A percentile compares a stretch with the other conserved stretches of the same genome.
Evolutionary conservation across 1,140 invertebrate genomes (phyloP).

Genomic region (Cydia splendana): DNA sequence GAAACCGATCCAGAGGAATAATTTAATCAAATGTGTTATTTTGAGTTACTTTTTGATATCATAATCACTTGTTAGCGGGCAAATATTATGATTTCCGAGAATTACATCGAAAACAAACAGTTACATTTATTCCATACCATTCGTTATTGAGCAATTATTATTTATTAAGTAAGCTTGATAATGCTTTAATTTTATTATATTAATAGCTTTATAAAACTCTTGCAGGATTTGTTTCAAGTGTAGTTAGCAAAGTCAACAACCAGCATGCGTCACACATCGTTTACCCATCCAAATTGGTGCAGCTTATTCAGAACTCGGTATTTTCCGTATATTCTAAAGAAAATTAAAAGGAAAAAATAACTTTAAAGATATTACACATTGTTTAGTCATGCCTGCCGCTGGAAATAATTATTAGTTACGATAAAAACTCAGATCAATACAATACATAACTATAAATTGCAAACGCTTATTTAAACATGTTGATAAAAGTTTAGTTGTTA

Average conservation of each 20-base stretch:
- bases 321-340: conserved; percentile 45
- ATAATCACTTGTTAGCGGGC: background rate
- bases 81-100: background rate
- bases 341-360: conserved; percentile 29
- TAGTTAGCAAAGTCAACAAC: background rate
- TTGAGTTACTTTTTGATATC: background rate
- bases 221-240: background rate
- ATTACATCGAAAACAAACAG: background rate
- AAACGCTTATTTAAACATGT: too few relatives aligned
- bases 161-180: background rate
- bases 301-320: conserved; percentile 23
- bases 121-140: background rate
- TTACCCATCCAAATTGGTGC: background rate
- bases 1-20: background rate
- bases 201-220: background rate
- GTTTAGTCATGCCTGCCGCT: too few relatives aligned
- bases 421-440: background rate
- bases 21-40: background rate
- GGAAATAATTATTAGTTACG: too few relatives aligned
- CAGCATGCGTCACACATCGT: conserved; percentile 9
- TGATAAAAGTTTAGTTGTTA: too few relatives aligned
- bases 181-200: background rate
- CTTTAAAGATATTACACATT: background rate
- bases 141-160: too few relatives aligned
- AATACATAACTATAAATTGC: background rate